Evolutionary conservation across 1,140 invertebrate genomes (phyloP).

Genomic region (Zophobas morio): DNA sequence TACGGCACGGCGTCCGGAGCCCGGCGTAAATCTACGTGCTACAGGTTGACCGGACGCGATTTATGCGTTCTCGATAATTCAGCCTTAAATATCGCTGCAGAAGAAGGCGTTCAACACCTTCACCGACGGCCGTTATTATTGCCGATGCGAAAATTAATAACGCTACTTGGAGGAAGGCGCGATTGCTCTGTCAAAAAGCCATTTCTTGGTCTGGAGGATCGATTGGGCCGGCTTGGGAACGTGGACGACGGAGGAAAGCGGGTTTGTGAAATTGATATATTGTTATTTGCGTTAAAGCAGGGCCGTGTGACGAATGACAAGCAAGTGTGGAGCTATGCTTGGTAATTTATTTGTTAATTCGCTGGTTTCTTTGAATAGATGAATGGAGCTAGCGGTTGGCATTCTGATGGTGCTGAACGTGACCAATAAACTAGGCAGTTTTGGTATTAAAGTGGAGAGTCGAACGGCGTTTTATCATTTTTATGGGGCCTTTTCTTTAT

Average conservation of each 20-base stretch:
- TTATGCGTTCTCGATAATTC: slow-evolving; percentile 58
- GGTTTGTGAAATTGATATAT: slow-evolving; percentile 22
- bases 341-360: slow-evolving; percentile 18
- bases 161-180: neutral
- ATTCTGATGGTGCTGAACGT: neutral
- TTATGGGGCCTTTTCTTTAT: too few relatives aligned
- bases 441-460: too few relatives aligned
- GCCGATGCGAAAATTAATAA: slow-evolving; percentile 34
- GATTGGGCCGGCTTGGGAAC: neutral
- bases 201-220: neutral
- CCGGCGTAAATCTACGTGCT: slow-evolving; percentile 54
- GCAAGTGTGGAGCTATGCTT: slow-evolving; percentile 2
- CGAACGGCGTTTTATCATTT: too few relatives aligned
- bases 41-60: slow-evolving; percentile 49
- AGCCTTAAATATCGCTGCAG: slow-evolving; percentile 52
- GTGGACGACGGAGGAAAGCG: neutral
- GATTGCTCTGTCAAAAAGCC: slow-evolving; percentile 18
- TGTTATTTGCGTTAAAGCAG: slow-evolving; percentile 27
- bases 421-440: neutral
- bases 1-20: slow-evolving; percentile 31
- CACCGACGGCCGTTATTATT: slow-evolving; percentile 44
- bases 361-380: slow-evolving; percentile 13
- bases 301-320: slow-evolving; percentile 30
- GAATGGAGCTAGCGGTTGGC: slow-evolving; percentile 7
- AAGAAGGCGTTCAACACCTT: slow-evolving; percentile 47